Percentiles rank a stretch among this genome's conserved stretches.
These are phyloP conservation scores for Lanistes nyassanus DNA, from an alignment of 1,140 invertebrate species.

Conservation along the genomic window DNA sequence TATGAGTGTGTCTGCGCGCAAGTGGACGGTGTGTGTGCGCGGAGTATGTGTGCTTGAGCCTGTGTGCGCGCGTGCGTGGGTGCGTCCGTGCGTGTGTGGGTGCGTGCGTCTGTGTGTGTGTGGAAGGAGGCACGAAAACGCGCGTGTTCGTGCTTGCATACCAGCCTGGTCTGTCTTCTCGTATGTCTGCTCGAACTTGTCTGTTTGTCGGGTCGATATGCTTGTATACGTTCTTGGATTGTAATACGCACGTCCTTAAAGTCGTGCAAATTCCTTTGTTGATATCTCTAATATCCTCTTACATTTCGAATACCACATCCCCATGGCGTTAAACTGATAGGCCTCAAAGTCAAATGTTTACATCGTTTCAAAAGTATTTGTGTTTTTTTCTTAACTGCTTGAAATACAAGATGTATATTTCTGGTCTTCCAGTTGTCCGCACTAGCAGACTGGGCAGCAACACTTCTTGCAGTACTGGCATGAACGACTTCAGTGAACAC, in stretches of 20 bases:
- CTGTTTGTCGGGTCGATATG: not conserved
- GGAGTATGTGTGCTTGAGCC: not conserved
- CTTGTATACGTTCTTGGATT: not conserved
- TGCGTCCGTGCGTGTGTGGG: not conserved
- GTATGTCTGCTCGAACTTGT: not conserved
- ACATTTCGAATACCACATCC: no score
- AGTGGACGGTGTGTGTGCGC: not conserved
- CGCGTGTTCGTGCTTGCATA: not conserved
- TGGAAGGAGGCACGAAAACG: not conserved
- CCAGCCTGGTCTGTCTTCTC: not conserved
- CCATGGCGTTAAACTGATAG: no score
- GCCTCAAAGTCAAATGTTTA: no score
- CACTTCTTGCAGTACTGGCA: no score
- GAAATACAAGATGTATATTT: no score
- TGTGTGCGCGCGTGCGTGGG: not conserved
- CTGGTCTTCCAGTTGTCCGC: no score
- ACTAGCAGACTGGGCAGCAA: no score
- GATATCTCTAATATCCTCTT: no score
- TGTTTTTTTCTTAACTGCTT: no score
- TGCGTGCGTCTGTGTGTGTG: no score
- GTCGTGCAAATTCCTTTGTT: not conserved
- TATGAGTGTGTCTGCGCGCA: not conserved
- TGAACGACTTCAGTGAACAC: no score
- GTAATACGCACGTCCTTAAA: not conserved
- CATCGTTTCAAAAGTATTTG: no score